Evolutionary conservation across 64 coral and sea anemone genomes (phyloP), one percentile per base, ranked within the genome.

Genomic region (Actinia tenebrosa): DNA sequence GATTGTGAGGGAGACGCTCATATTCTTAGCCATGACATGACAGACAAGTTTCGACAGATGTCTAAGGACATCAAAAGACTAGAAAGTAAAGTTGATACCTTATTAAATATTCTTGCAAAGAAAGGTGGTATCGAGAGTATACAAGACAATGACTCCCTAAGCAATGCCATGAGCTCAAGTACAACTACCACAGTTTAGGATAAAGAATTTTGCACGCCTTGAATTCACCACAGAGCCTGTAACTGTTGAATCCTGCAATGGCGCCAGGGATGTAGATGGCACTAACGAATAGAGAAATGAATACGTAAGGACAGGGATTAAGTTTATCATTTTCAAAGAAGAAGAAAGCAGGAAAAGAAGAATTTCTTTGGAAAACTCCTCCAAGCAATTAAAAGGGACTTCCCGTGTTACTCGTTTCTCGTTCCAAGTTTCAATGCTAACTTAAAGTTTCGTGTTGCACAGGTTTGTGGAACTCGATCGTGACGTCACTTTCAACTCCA

Each of bases 1-100:
- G 85, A 83, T 3, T 92, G 90, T 75, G 64, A 87, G 20, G 63
- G 78, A 11, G 60, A 87, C 13, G 20, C 84, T 17, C 16, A 64
- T 9, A 25, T 64, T 19, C 25, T 66, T 19, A 42, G 26, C 42
- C 10, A 53, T 16, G 59, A 61, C 16, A 43, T 92, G 3, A 59
- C 64, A 17, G 85, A 80, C 58, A 86, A 86, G 52, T 43, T 87
- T 16, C 44, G 86, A 61, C 75, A 92, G 84, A 92, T 92, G 90
- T 54, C 90, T 0, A 17, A 14, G 4, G 83, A 87, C 68, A 87
- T 92, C 59, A 27, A 87, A 45, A 75, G 85, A 92, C 61, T 92
- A 20, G 85, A 92, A 26, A 83, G 22, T 47, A 86, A 80, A 82
- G 80, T 92, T 46, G 85, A 87, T 10, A 56, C 61, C 23, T 52